A percentile compares a stretch with the other conserved stretches of the same genome.
These are phyloP conservation scores for Julus scandinavius DNA, from an alignment of 2,888 invertebrate species.

Conservation along the genomic window DNA sequence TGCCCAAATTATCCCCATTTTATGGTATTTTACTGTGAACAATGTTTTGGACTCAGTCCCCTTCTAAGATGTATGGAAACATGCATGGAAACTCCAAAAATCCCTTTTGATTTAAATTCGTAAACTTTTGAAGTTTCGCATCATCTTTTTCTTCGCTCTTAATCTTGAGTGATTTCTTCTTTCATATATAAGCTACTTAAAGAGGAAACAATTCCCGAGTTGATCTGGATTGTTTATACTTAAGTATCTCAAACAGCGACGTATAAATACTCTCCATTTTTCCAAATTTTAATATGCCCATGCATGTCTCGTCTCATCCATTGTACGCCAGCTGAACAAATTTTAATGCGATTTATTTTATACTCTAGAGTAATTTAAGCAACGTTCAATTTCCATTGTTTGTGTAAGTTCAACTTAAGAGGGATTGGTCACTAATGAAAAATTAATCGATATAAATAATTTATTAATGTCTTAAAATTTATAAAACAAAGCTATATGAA, in stretches of 20 bases:
- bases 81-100: neutral
- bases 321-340: neutral
- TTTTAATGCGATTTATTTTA: neutral
- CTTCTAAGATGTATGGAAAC: too few species aligned
- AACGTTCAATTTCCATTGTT: too few species aligned
- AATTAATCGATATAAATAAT: too few species aligned
- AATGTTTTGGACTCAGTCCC: too few species aligned
- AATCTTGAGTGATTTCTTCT: constrained; percentile 17
- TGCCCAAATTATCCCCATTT: too few species aligned
- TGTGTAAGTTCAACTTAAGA: too few species aligned
- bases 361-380: neutral
- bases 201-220: neutral
- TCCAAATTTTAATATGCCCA: neutral
- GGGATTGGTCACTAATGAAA: too few species aligned
- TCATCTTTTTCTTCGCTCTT: neutral
- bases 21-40: too few species aligned
- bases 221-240: neutral
- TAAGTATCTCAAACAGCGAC: neutral
- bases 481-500: too few species aligned
- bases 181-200: neutral
- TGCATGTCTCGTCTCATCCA: neutral
- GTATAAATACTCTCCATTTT: too few species aligned
- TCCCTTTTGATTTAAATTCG: constrained; percentile 13
- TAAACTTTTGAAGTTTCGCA: neutral
- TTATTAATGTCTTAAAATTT: too few species aligned